Evolutionary conservation across 2,888 invertebrate genomes (phyloP), one percentile per base, ranked within the genome.

Genomic region (Acleris cristana): DNA sequence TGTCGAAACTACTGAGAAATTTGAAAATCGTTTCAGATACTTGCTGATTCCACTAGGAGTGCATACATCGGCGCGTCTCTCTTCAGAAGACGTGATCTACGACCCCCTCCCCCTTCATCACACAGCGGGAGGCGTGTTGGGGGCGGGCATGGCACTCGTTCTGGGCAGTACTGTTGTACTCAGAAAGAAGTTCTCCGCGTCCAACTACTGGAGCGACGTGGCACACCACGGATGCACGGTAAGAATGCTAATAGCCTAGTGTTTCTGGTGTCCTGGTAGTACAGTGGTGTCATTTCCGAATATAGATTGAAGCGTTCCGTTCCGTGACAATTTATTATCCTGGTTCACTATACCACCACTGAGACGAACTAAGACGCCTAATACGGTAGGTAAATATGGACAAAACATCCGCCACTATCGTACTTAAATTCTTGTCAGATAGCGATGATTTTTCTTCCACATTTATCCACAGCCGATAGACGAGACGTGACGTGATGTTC

Each of bases 51-150:
- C 95, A 19, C 90, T 94, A 45, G 97, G 95, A 26, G 91, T 95
- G 0, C 90, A 94, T 78, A 93, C 92, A 49, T 95, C 97, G 86
- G 90, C 96, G 18, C 92, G 92, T 1, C 85, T 98, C 44, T 90
- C 81, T 0, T 69, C 84, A 0, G 76, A 89, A 0, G 99, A 99
- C 81, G 90, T 97, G 0, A 86, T 98, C 21, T 99, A 99, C 84
- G 96, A 97, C 79, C 95, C 98, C 0, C 92, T 99, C 65, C 99
- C 99, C 0, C 93, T 99, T 0, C 99, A 99, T 80, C 99, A 99
- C 82, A 96, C 98, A 0, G 97, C 98, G 0, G 99, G 98, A 1
- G 98, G 98, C 0, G 95, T 97, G 56, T 89, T 98, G 16, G 98
- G 97, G 1, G 94, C 95, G 2, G 97, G 98, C 0, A 96, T 96